Base-by-base conservation (phyloP, 2,888 invertebrate genomes). In the Drosophila mimetica region DNA sequence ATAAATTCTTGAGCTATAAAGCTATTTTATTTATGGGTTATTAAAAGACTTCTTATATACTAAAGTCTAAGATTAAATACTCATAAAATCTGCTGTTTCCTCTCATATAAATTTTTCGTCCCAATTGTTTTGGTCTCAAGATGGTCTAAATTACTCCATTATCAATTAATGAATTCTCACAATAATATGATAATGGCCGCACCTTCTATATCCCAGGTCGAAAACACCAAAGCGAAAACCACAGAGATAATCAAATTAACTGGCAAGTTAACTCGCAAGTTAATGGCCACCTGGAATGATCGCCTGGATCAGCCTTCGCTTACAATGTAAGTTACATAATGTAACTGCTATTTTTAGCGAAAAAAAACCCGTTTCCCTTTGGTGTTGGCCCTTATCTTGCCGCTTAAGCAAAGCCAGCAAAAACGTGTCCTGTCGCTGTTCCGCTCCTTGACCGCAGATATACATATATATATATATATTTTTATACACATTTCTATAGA, bases 341-440 rank as follows among this genome's bases (percentile, higher is more conserved):
- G 63, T 61, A 47, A 47, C 64, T 47, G 61, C 44, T 61, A 61
- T 46, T 61, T 63, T 61, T 63, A 64, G 61, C 46, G 9, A 5
- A 16, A 30, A 30, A 32, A 34, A 54, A 63, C 61, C 64, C 47
- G 64, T 61, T 61, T 64, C 18, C 67, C 51, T 25, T 25, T 51
- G 41, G 41, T 16, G 51, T 22, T 67, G 64, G 69, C 53, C 54
- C 64, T 64, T 64, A 64, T 64, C 69, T 64, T 36, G 22, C 16
- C 54, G 64, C 53, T 64, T 64, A 67, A 52, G 69, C 64, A 64
- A 67, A 64, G 53, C 42, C 53, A 64, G 69, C 53, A 44, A 44
- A 36, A 64, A 64, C 52, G 64, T 67, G 64, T 67, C 51, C 63
- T 64, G 52, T 36, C 16, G 69, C 64, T 67, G 64, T 64, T 67